Conservation (phyloP, 2,797 vertebrate species). For the Enteromius treurensis region DNA sequence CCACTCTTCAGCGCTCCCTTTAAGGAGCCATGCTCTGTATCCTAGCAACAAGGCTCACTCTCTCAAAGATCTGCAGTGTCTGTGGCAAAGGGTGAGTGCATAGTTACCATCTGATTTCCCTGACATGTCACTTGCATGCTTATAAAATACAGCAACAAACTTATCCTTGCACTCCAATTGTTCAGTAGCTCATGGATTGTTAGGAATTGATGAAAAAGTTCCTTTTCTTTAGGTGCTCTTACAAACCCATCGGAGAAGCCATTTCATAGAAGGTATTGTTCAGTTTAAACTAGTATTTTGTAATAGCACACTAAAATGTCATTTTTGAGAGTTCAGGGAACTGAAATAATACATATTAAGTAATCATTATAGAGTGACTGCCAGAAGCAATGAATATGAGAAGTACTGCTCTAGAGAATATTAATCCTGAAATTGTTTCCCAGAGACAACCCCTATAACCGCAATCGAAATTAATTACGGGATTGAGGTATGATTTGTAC, state of each 20-base stretch:
- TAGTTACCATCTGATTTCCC: conserved; percentile 66
- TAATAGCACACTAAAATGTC: conserved; percentile 6
- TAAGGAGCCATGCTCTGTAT: conserved; percentile 74
- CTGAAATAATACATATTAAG: conserved; percentile 29
- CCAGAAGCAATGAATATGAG: conserved; percentile 35
- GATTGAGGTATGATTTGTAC: conserved; percentile 31
- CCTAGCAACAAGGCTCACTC: conserved; percentile 79
- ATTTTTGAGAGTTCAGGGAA: conserved; percentile 22
- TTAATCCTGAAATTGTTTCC: conserved; percentile 23
- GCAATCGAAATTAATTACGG: conserved; percentile 31
- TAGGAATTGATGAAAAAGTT: conserved; percentile 25
- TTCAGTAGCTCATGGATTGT: conserved; percentile 3
- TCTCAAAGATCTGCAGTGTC: conserved; percentile 61
- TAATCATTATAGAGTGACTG: conserved; percentile 10
- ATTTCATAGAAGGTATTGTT: conserved; percentile 11
- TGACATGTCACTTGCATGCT: conserved; percentile 55
- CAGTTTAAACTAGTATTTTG: conserved; percentile 20
- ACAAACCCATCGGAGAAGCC: background rate
- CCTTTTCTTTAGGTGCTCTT: background rate
- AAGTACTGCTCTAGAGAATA: conserved; percentile 22
- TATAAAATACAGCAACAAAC: conserved; percentile 52
- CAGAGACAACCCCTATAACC: background rate
- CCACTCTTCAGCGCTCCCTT: conserved; percentile 65
- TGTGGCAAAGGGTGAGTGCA: conserved; percentile 67
- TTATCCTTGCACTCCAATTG: conserved; percentile 36